A percentile compares a stretch with the other conserved stretches of the same genome.
Evolutionary conservation across 2,888 invertebrate species (phyloP).

Genomic region (Euphydryas editha): DNA sequence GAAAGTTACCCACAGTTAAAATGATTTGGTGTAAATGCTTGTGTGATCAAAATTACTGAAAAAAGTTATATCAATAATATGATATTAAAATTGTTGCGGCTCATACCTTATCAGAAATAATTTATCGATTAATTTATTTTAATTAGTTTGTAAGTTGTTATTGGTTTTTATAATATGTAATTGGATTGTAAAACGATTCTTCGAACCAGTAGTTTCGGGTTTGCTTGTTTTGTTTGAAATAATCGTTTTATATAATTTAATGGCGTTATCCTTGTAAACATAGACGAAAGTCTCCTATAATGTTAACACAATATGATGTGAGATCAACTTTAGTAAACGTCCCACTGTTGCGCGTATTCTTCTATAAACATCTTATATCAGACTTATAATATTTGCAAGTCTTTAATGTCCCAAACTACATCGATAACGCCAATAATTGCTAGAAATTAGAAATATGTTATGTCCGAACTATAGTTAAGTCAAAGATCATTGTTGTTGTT

Average conservation of each 20-base stretch:
- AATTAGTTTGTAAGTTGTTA: constrained; percentile 69
- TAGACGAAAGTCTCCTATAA: background rate
- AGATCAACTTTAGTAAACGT: background rate
- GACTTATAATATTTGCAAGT: background rate
- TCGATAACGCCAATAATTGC: constrained; percentile 51
- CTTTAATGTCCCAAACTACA: constrained; percentile 9
- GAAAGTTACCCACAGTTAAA: background rate
- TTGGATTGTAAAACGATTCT: constrained; percentile 66
- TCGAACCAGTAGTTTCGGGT: constrained; percentile 55
- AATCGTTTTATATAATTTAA: constrained; percentile 46
- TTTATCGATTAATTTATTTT: constrained; percentile 72
- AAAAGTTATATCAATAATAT: constrained; percentile 72
- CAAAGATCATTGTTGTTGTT: constrained; percentile 71
- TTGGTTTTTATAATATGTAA: constrained; percentile 59
- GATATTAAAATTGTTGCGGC: constrained; percentile 81
- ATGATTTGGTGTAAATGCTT: constrained; percentile 43
- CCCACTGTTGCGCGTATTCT: too few relatives aligned
- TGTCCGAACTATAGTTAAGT: constrained; percentile 64
- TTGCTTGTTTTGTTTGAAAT: constrained; percentile 57
- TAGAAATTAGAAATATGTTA: constrained; percentile 48
- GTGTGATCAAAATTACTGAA: constrained; percentile 55
- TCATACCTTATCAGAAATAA: constrained; percentile 64
- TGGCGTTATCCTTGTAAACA: constrained; percentile 33
- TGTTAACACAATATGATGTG: background rate
- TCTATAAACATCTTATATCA: background rate